These are phyloP conservation scores for Odontomyia ornata DNA, from an alignment of 2,888 invertebrate genomes.

Conservation along the genomic window DNA sequence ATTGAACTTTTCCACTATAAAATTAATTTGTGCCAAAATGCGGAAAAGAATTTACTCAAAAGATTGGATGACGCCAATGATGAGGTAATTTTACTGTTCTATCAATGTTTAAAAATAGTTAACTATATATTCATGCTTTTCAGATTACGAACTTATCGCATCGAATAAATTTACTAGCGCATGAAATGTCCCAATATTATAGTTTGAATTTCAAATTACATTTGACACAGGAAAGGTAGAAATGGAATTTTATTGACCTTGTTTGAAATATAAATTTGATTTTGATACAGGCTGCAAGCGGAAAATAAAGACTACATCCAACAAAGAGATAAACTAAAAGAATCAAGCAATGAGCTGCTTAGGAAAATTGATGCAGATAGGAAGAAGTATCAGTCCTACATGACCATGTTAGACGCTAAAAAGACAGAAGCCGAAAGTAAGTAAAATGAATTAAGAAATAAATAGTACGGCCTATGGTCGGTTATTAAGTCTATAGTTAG, in stretches of 20 bases:
- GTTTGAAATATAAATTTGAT: background rate
- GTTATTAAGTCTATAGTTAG: too few relatives aligned
- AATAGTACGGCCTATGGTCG: too few relatives aligned
- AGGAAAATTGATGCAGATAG: slow-evolving; percentile 53
- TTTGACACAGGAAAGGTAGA: slow-evolving; percentile 59
- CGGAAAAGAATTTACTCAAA: slow-evolving; percentile 56
- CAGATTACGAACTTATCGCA: slow-evolving; percentile 59
- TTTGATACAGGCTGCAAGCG: slow-evolving; percentile 55
- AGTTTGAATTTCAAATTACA: slow-evolving; percentile 61
- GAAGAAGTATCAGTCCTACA: slow-evolving; percentile 50
- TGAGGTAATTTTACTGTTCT: slow-evolving; percentile 52
- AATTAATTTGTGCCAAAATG: slow-evolving; percentile 57
- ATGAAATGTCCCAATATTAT: slow-evolving; percentile 59
- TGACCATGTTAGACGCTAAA: slow-evolving; percentile 57
- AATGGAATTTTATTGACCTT: background rate
- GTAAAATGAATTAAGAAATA: too few relatives aligned
- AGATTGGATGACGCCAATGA: slow-evolving; percentile 59
- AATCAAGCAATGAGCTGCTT: slow-evolving; percentile 19
- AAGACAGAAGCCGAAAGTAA: slow-evolving; percentile 58
- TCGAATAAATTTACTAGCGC: slow-evolving; percentile 58
- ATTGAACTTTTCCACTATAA: slow-evolving; percentile 62
- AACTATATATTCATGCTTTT: too few relatives aligned
- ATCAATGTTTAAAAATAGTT: too few relatives aligned
- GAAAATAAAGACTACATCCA: slow-evolving; percentile 59
- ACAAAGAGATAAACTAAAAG: slow-evolving; percentile 57